Evolutionary conservation across 2,888 invertebrate species (phyloP), one percentile per base, ranked within the genome.

Genomic region (Oscheius onirici): DNA sequence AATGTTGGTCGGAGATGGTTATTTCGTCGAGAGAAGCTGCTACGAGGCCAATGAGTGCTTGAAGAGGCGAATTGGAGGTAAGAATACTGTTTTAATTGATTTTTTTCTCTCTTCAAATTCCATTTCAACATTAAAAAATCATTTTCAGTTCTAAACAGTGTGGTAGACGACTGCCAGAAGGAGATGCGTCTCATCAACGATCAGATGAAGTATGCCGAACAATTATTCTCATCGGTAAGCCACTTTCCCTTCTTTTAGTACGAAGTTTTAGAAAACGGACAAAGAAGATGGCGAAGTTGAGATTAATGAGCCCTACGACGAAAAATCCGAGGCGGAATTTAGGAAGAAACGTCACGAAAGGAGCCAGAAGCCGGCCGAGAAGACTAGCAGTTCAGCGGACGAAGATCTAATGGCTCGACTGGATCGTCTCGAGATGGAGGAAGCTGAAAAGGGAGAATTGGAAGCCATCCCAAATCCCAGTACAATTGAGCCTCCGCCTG

Each of bases 21-120:
- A 63, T 28, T 70, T 70, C 24, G 70, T 70, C 10, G 70, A 70
- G 43, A 28, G 63, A 51, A 49, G 28, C 49, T 55, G 55, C 61
- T 63, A 22, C 46, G 63, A 70, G 34, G 70, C 70, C 17, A 63
- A 54, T 43, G 63, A 63, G 20, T 40, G 43, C 24, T 40, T 70
- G 20, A 41, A 61, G 10, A 24, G 63, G 6, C 61, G 63, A 5
- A 22, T 63, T 3, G 43, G 51, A 13, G 26, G 70, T 70, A 24
- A 43, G 63, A 8, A 34, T 34, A 43, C 24, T 44, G 5, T 43
- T 55, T 46, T 28, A 2, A 13, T 22, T n/a, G 28, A 34, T 10
- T 49, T 13, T 44, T n/a, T n/a, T n/a, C n/a, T n/a, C n/a, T n/a
- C n/a, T n/a, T n/a, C n/a, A n/a, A n/a, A n/a, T n/a, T n/a, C n/a